Conservation (phyloP, 2,888 invertebrate genomes). For the Lamellibrachia columna region DNA sequence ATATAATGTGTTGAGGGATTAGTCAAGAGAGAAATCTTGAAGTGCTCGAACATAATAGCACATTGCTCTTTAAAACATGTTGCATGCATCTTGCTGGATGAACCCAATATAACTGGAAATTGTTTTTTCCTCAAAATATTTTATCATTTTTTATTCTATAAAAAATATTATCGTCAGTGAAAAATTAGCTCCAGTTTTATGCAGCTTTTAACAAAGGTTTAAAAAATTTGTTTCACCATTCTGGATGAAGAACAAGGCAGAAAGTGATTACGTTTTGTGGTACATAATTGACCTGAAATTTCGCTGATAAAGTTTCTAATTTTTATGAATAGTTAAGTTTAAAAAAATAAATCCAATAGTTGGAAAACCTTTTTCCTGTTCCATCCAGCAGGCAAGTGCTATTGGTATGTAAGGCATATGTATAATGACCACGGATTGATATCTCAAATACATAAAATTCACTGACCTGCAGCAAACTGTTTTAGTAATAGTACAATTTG, state of each 20-base stretch:
- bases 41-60: not conserved
- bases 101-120: not conserved
- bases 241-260: too few species aligned
- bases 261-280: not conserved
- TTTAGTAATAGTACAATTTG: not conserved
- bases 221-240: not conserved
- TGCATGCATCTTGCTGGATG: not conserved
- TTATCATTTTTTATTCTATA: too few species aligned
- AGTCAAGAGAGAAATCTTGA: not conserved
- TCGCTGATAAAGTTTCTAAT: not conserved
- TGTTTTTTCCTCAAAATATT: too few species aligned
- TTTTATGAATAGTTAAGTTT: too few species aligned
- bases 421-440: not conserved
- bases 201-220: not conserved
- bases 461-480: constrained; percentile 8
- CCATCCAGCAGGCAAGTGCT: not conserved
- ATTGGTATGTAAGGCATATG: not conserved
- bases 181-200: not conserved
- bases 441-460: not conserved
- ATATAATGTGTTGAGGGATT: not conserved
- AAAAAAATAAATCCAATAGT: too few species aligned
- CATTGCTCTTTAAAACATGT: not conserved
- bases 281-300: not conserved
- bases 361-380: not conserved
- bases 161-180: not conserved